These are phyloP conservation scores for Drosophila mayri DNA, from an alignment of 1,140 invertebrate species.

Conservation along the genomic window DNA sequence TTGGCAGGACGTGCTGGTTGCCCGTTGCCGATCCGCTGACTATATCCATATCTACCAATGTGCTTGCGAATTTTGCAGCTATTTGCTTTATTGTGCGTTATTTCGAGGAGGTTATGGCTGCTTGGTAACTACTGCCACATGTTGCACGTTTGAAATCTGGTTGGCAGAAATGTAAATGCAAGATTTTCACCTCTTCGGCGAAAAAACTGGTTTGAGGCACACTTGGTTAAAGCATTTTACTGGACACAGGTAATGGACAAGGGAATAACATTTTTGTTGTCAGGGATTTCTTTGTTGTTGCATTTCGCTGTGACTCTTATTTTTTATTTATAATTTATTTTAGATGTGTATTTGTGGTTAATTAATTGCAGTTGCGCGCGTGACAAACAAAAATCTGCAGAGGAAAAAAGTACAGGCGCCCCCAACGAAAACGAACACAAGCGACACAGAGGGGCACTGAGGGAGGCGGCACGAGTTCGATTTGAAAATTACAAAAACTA, in stretches of 20 bases:
- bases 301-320: neutral
- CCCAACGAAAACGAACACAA: conserved; percentile 53
- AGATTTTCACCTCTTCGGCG: conserved; percentile 50
- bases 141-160: conserved; percentile 55
- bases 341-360: conserved; percentile 24
- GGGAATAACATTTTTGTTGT: conserved; percentile 46
- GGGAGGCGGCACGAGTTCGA: conserved; percentile 9
- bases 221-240: conserved; percentile 47
- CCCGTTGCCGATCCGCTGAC: conserved; percentile 64
- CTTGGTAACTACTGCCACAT: conserved; percentile 48
- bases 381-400: conserved; percentile 54
- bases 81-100: conserved; percentile 23
- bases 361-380: conserved; percentile 60
- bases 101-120: conserved; percentile 32
- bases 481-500: conserved; percentile 19
- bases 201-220: conserved; percentile 43
- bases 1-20: conserved; percentile 82
- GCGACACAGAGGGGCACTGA: neutral
- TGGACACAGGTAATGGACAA: conserved; percentile 38
- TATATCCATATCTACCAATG: conserved; percentile 72
- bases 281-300: conserved; percentile 19
- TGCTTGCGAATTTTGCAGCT: conserved; percentile 17
- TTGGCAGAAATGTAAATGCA: conserved; percentile 57
- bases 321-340: conserved; percentile 11
- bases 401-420: conserved; percentile 75